Conservation (phyloP, 92 coral and sea anemone genomes). For the Nematostella vectensis region DNA sequence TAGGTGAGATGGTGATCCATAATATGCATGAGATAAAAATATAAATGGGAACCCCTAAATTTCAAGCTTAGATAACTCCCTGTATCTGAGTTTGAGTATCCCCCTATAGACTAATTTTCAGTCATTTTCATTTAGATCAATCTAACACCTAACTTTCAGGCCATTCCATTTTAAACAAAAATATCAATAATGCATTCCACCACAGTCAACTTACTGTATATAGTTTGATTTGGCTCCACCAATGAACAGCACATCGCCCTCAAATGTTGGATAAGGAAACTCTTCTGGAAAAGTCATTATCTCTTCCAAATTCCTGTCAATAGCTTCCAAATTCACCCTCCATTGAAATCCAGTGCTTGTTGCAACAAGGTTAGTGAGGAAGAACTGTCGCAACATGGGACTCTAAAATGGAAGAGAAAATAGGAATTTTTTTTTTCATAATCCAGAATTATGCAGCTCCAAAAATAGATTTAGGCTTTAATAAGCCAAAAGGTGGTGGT, state of each 20-base stretch:
- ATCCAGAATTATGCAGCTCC: neutral
- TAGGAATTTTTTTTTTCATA: neutral
- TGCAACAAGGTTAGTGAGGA: constrained; percentile 69
- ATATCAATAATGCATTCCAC: too few relatives aligned
- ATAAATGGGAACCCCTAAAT: too few relatives aligned
- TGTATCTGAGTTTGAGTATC: too few relatives aligned
- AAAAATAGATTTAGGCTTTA: too few relatives aligned
- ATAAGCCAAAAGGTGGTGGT: too few relatives aligned
- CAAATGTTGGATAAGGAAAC: constrained; percentile 43
- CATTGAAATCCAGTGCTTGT: constrained; percentile 46
- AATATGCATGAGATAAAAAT: too few relatives aligned
- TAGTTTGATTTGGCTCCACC: constrained; percentile 84
- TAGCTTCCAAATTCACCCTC: constrained; percentile 73
- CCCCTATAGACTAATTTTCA: too few relatives aligned
- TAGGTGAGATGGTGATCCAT: too few relatives aligned
- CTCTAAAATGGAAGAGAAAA: constrained; percentile 28
- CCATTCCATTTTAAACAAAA: too few relatives aligned
- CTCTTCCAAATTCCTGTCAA: constrained; percentile 50
- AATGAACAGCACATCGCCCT: constrained; percentile 65
- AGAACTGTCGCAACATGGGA: constrained; percentile 57
- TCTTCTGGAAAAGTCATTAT: constrained; percentile 54
- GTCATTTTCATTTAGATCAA: too few relatives aligned
- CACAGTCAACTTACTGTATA: constrained; percentile 52
- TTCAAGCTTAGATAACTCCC: too few relatives aligned
- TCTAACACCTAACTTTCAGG: too few relatives aligned